Conservation (phyloP, 2,888 invertebrate genomes). For the Julus scanicus region DNA sequence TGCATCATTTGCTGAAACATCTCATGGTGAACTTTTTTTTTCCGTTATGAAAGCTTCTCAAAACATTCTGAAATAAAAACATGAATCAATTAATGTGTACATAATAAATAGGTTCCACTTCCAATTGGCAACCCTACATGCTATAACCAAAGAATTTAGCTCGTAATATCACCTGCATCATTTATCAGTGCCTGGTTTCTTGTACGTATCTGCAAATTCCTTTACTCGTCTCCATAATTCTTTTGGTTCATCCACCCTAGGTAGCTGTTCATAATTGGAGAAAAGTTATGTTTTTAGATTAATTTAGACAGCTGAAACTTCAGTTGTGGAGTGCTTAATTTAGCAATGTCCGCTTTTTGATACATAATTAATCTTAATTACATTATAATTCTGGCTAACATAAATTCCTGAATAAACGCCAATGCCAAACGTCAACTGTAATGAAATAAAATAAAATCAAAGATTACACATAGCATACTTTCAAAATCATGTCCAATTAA, state of each 20-base stretch:
- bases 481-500: no score
- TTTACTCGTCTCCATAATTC: constrained; percentile 78
- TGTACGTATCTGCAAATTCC: constrained; percentile 72
- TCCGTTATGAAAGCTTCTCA: neutral
- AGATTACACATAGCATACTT: neutral
- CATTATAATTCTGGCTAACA: constrained; percentile 80
- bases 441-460: constrained; percentile 63
- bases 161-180: neutral
- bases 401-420: constrained; percentile 81
- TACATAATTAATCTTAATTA: constrained; percentile 64
- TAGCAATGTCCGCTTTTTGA: neutral
- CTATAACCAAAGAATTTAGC: neutral
- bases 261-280: constrained; percentile 72
- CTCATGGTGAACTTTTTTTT: neutral
- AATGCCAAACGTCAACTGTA: constrained; percentile 75
- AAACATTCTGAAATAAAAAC: neutral
- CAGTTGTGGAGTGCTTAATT: no score
- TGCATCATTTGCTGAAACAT: neutral
- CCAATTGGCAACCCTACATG: neutral
- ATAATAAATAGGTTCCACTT: neutral
- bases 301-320: neutral
- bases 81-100: neutral
- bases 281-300: no score
- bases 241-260: constrained; percentile 84
- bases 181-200: constrained; percentile 50